phyloP scores from a whole-genome alignment of 2,888 invertebrate genomes.

The Pachliopta kotzebuea region DNA sequence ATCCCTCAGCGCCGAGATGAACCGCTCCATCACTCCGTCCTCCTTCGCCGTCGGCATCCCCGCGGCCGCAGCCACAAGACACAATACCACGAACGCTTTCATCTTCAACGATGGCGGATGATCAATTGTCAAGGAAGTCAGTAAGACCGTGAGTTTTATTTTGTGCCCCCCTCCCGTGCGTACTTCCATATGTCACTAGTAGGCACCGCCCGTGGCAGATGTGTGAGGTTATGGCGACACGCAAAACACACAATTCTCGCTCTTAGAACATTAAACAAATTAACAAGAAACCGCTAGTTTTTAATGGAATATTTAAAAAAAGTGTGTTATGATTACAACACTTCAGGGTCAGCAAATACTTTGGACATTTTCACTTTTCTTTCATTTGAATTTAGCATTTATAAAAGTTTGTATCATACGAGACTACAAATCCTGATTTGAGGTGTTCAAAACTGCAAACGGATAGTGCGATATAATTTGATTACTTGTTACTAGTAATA shows the following conservation, averaged over 20 bases:
- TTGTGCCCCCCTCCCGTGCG: constrained; percentile 58
- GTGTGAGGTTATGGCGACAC: constrained; percentile 54
- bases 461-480: no score
- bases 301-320: constrained; percentile 39
- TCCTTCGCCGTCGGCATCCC: constrained; percentile 67
- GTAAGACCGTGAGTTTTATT: constrained; percentile 69
- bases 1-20: constrained; percentile 79
- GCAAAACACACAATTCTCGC: constrained; percentile 33
- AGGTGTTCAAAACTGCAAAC: no score
- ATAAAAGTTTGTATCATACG: no score
- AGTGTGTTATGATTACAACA: constrained; percentile 46
- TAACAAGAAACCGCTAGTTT: constrained; percentile 57
- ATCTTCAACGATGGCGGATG: constrained; percentile 58
- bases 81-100: constrained; percentile 63
- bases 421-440: no score
- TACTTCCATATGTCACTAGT: constrained; percentile 67
- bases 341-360: constrained; percentile 39
- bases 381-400: constrained; percentile 27
- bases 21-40: constrained; percentile 60
- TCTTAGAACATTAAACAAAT: constrained; percentile 45
- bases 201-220: constrained; percentile 35
- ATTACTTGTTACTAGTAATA: no score
- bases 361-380: constrained; percentile 33
- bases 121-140: constrained; percentile 68
- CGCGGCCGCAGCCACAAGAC: constrained; percentile 53